Base-by-base conservation (phyloP, 1,140 invertebrate genomes). In the Aphelenchoides besseyi region DNA sequence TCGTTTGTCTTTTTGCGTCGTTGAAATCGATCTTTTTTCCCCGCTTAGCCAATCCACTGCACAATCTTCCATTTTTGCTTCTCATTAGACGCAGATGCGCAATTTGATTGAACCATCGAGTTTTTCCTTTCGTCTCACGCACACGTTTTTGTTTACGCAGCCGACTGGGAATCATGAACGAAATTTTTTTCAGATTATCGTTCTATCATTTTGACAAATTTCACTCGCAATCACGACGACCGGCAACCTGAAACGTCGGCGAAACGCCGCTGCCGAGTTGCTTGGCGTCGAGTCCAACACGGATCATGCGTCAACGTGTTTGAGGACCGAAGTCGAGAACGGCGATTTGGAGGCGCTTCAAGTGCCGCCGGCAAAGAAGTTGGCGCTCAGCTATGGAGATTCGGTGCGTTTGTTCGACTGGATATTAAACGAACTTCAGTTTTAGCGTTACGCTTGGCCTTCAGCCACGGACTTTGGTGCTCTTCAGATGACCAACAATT, bases 201-300 rank as follows among this genome's bases (percentile, higher is more conserved):
- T 48, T 48, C 41, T 23, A 23, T 48, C 41, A 23, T 16, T 48
- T 48, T 23, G 41, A n/a, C 41, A 23, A 48, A 48, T 12, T 48
- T 48, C 41, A 23, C 41, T 23, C 41, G 12, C 41, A 23, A 48
- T 8, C 55, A 28, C 55, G 26, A 28, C 55, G 55, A 33, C 5
- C 55, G 5, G 5, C 18, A 59, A 18, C 5, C 55, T 59, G 55
- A 59, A 59, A 59, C 55, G 55, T 8, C 41, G 41, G 41, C 55
- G 55, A 59, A 59, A 59, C 55, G 55, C 55, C 12, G 55, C 55
- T 8, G 55, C 55, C 18, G 41, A 48, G 55, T 33, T 59, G 55
- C 55, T 48, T 23, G 41, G 41, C 41, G 41, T 23, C 12, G 41
- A 48, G 41, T 12, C 41, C 12, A 23, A 48, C 12, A 23, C 23